Conservation (phyloP, 2,113 vertebrate genomes). For the Hyperopisus bebe region DNA sequence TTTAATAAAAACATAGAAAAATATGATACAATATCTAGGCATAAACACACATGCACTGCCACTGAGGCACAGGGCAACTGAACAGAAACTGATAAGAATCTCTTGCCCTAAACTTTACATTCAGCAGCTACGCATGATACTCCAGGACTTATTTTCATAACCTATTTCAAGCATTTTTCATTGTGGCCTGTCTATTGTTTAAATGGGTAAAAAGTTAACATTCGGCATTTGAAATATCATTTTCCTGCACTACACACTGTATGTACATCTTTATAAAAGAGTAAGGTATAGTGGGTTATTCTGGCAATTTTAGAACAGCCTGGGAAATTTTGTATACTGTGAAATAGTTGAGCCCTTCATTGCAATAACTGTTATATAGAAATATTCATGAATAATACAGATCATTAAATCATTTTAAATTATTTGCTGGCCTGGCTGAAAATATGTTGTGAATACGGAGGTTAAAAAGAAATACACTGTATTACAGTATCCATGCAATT, state of each 20-base stretch:
- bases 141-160: background rate
- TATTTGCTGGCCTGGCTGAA: conserved; percentile 3
- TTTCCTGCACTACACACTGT: background rate
- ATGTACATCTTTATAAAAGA: background rate
- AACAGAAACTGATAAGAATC: background rate
- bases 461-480: conserved; percentile 25
- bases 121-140: background rate
- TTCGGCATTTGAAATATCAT: background rate
- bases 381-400: conserved; percentile 17
- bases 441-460: conserved; percentile 24
- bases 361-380: conserved; percentile 7
- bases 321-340: background rate
- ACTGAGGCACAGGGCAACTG: background rate
- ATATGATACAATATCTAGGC: background rate
- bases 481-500: conserved; percentile 20
- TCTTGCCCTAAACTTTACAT: background rate
- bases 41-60: background rate
- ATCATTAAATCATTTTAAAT: conserved; percentile 21
- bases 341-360: background rate
- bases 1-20: background rate
- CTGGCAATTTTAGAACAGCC: conserved; percentile 6
- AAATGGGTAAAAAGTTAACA: background rate
- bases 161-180: background rate
- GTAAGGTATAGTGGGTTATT: background rate
- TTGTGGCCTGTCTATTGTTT: background rate